Percentiles rank a stretch among this genome's conserved stretches.
These are phyloP conservation scores for Scartelaos histophorus DNA, from an alignment of 2,113 vertebrate species.

Conservation along the genomic window DNA sequence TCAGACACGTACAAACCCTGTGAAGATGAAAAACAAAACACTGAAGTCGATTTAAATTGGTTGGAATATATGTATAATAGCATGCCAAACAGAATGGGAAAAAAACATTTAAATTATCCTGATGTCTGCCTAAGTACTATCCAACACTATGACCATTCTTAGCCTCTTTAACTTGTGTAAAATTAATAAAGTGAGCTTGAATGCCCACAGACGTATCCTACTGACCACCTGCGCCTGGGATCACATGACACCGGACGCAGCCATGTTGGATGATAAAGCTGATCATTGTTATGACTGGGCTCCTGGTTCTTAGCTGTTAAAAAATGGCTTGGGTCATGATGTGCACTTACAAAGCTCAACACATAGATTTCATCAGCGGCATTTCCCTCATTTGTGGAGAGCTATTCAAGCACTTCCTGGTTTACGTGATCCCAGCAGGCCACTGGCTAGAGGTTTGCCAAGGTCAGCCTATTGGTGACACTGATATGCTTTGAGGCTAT, in stretches of 20 bases:
- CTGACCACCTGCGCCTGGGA: constrained; percentile 37
- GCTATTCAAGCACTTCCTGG: constrained; percentile 67
- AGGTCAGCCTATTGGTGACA: constrained; percentile 32
- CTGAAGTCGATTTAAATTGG: no score
- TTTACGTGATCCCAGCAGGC: constrained; percentile 53
- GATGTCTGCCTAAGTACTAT: constrained; percentile 9
- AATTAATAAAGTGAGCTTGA: not conserved
- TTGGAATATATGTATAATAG: no score
- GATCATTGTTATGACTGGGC: constrained; percentile 42
- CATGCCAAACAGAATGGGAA: not conserved
- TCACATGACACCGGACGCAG: constrained; percentile 43
- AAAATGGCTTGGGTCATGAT: constrained; percentile 20
- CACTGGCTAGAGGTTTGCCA: constrained; percentile 32
- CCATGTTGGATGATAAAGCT: constrained; percentile 42
- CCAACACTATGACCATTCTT: not conserved
- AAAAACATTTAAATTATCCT: not conserved
- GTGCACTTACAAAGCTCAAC: constrained; percentile 48
- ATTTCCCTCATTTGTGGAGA: constrained; percentile 65
- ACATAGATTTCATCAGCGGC: constrained; percentile 59
- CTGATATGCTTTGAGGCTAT: constrained; percentile 14
- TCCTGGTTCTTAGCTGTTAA: constrained; percentile 30
- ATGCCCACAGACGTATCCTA: constrained; percentile 7
- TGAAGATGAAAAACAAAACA: no score
- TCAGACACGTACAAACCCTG: no score
- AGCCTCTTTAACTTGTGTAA: not conserved